Base-by-base conservation (phyloP, 2,888 invertebrate genomes). In the Terebella lapidaria region DNA sequence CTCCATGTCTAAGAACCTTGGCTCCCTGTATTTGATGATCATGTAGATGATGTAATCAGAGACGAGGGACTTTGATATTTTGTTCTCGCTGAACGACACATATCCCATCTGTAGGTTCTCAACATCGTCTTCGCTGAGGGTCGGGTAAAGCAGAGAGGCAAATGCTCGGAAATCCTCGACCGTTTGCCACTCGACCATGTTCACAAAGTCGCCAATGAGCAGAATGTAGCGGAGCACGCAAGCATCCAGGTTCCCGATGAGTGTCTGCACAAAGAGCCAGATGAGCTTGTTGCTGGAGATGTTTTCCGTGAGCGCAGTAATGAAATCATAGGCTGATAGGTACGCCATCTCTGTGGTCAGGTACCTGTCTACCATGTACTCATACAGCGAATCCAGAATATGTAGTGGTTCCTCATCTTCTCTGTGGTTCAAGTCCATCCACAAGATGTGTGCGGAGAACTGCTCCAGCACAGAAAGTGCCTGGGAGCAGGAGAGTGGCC, bases 71-170 rank as follows among this genome's bases (percentile, higher is more conserved):
- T 68, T 62, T 1, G 76, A 76, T 28, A 78, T 71, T 54, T 72
- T 73, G 70, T 79, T 78, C 67, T 78, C 77, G 66, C 76, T 76
- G 70, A 74, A 78, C 0, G 79, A 76, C 18, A 75, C 74, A 68
- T 77, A 79, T 45, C 75, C 77, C 75, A 79, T 77, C 63, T 77
- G 77, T 24, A 78, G 61, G 2, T 71, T 76, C 65, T 79, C 79
- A 27, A 79, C 64, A 58, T 79, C 78, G 68, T 78, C 79, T 57
- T 79, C 78, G 77, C 64, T 71, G 18, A 77, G 70, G 67, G 75
- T 77, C 2, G 78, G 77, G 62, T 76, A 79, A 28, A 78, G 69
- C 20, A 72, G 71, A 20, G 72, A 66, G 54, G 75, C 71, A 62
- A 78, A 77, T 15, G 74, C 71, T 53, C 77, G 60, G 66, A 78